Percentiles rank a stretch among this genome's conserved stretches.
Evolutionary conservation across 2,888 invertebrate species (phyloP).

Genomic region (Stenoptilia bipunctidactyla): DNA sequence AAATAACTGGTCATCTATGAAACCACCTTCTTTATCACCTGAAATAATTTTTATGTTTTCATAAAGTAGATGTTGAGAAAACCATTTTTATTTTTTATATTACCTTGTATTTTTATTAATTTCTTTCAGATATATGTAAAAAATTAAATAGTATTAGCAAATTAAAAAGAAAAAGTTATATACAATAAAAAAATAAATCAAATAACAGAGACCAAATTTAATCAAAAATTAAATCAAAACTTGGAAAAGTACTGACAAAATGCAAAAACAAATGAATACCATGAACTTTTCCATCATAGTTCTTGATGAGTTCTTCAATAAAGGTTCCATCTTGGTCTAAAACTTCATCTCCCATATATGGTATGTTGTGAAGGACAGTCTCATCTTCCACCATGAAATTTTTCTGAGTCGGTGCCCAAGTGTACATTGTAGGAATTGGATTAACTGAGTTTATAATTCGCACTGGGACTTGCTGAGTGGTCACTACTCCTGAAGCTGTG

Average conservation of each 20-base stretch:
- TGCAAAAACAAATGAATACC: too few species aligned
- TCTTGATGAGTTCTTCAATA: slow-evolving; percentile 96
- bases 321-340: slow-evolving; percentile 96
- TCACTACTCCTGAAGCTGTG: slow-evolving; percentile 63
- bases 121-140: too few species aligned
- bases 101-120: too few species aligned
- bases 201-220: too few species aligned
- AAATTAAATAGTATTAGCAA: too few species aligned
- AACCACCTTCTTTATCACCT: slow-evolving; percentile 92
- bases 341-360: slow-evolving; percentile 98
- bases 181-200: too few species aligned
- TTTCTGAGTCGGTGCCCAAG: slow-evolving; percentile 97
- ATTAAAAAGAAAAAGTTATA: too few species aligned
- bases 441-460: slow-evolving; percentile 88
- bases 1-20: slow-evolving; percentile 94
- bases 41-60: slow-evolving; percentile 5
- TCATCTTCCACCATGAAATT: slow-evolving; percentile 99
- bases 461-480: slow-evolving; percentile 81
- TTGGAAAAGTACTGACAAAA: too few species aligned
- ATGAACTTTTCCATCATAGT: slow-evolving; percentile 98
- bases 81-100: too few species aligned
- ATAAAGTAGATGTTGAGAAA: too few species aligned
- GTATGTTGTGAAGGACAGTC: slow-evolving; percentile 97
- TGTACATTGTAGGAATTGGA: slow-evolving; percentile 96
- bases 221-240: too few species aligned